A percentile compares a stretch with the other conserved stretches of the same genome.
phyloP scores from a whole-genome alignment of 2,888 invertebrate species.

The Orthosia gothica region DNA sequence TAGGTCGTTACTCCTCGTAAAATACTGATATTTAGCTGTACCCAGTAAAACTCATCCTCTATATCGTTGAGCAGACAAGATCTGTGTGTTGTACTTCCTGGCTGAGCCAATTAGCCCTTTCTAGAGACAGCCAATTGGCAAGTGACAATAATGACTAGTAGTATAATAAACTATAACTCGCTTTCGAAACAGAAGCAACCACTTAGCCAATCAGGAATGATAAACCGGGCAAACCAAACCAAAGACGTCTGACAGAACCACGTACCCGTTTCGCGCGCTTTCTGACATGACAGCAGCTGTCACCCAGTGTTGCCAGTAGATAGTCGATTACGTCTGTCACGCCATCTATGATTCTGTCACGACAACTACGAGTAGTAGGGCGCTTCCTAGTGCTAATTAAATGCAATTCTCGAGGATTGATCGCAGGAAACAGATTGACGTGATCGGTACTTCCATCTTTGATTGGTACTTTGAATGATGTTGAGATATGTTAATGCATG shows the following conservation, averaged over 20 bases:
- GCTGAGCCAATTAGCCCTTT: not conserved
- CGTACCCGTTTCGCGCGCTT: constrained; percentile 26
- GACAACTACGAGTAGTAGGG: constrained; percentile 32
- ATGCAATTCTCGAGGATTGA: constrained; percentile 48
- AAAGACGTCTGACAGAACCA: constrained; percentile 31
- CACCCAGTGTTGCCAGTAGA: constrained; percentile 43
- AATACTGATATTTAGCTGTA: no score
- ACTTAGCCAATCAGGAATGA: constrained; percentile 17
- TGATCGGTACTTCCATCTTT: constrained; percentile 34
- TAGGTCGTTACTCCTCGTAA: no score
- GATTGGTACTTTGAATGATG: constrained; percentile 19
- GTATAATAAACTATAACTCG: not conserved
- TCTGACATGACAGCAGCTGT: constrained; percentile 48
- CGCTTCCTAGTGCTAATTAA: constrained; percentile 44
- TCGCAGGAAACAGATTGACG: constrained; percentile 53
- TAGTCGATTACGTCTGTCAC: constrained; percentile 49
- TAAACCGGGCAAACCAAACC: not conserved
- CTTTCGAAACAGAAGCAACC: not conserved
- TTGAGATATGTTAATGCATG: not conserved
- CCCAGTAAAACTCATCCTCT: no score
- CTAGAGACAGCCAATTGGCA: not conserved
- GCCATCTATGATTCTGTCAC: constrained; percentile 48
- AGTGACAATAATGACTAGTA: not conserved
- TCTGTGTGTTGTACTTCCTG: no score
- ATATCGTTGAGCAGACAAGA: no score